Conservation (phyloP, 2,888 invertebrate genomes). For the Quadriops clusia region DNA sequence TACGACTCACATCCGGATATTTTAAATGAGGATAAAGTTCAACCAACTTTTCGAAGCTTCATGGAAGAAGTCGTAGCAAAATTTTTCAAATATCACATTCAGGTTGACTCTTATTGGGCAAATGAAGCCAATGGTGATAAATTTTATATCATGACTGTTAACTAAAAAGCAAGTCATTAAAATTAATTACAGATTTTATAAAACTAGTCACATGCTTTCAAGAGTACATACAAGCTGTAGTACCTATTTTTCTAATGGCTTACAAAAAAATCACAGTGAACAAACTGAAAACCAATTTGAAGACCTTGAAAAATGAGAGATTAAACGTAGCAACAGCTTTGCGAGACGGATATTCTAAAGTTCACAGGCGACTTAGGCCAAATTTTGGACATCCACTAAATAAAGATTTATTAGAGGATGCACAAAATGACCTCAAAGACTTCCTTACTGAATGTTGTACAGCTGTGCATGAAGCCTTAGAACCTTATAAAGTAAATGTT, state of each 20-base stretch:
- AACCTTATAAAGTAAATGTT: too few species aligned
- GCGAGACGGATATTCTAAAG: conserved; percentile 8
- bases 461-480: too few species aligned
- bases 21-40: conserved; percentile 19
- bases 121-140: conserved; percentile 16
- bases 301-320: conserved; percentile 5
- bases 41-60: conserved; percentile 20
- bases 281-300: not conserved
- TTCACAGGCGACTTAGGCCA: conserved; percentile 24
- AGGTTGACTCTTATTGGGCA: conserved; percentile 26
- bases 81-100: conserved; percentile 23
- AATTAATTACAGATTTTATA: conserved; percentile 2
- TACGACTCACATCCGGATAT: conserved; percentile 19
- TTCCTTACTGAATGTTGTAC: too few species aligned
- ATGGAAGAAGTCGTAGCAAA: conserved; percentile 22
- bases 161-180: too few species aligned
- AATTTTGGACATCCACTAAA: conserved; percentile 27
- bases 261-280: conserved; percentile 4
- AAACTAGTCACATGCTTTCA: not conserved
- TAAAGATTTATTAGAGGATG: conserved; percentile 19
- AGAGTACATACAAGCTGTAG: conserved; percentile 8
- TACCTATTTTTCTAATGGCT: conserved; percentile 4
- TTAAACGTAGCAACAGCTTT: not conserved
- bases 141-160: not conserved
- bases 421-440: too few species aligned